Evolutionary conservation across 2,888 invertebrate genomes (phyloP).

Genomic region (Leucophenga montana): DNA sequence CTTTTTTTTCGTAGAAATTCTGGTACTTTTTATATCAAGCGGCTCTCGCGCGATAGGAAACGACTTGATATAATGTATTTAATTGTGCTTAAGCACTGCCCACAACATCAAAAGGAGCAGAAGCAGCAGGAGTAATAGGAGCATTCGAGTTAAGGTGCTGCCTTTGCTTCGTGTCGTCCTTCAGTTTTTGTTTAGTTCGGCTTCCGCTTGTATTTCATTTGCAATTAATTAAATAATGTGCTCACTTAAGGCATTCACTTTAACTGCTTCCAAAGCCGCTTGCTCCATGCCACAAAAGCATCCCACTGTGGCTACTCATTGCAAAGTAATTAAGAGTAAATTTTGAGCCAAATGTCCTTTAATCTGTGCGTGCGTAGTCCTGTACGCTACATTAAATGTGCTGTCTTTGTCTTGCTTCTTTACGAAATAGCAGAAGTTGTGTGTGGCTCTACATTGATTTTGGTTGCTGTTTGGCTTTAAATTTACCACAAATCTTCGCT

Average conservation of each 20-base stretch:
- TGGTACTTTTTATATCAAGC: neutral
- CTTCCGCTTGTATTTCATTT: constrained; percentile 63
- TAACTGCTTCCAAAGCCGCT: constrained; percentile 18
- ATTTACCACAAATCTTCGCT: constrained; percentile 31
- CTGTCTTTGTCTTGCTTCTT: neutral
- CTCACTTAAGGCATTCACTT: constrained; percentile 57
- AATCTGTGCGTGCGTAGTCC: constrained; percentile 68
- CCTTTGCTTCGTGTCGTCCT: no score
- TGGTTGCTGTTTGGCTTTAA: constrained; percentile 40
- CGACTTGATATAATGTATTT: constrained; percentile 18
- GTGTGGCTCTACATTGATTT: constrained; percentile 42
- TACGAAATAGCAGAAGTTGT: constrained; percentile 6
- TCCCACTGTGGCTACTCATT: constrained; percentile 35
- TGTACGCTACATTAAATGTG: constrained; percentile 43
- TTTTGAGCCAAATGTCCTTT: constrained; percentile 67
- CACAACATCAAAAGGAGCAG: no score
- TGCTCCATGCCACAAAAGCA: constrained; percentile 32
- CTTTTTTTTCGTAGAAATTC: neutral
- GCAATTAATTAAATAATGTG: constrained; percentile 68
- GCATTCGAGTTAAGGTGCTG: no score
- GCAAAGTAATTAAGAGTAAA: constrained; percentile 68
- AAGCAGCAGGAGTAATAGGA: no score
- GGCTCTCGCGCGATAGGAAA: neutral
- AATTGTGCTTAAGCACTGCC: constrained; percentile 19
- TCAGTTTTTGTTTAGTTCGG: no score